These are phyloP conservation scores for Atethmia centrago DNA, from an alignment of 2,888 invertebrate genomes.

Conservation along the genomic window DNA sequence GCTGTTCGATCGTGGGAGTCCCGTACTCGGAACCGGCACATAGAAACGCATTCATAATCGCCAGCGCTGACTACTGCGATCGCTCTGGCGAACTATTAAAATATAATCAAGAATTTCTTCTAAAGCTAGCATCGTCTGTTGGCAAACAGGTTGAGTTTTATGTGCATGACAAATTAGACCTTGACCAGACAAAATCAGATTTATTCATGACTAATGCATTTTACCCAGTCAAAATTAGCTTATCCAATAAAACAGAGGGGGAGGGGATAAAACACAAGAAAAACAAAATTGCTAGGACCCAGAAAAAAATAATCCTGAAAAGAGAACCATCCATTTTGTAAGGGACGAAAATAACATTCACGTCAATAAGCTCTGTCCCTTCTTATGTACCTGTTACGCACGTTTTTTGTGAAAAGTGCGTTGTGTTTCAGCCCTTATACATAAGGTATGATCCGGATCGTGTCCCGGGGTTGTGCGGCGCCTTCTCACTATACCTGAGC, in stretches of 20 bases:
- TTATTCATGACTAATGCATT: slow-evolving; percentile 11
- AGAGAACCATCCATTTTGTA: slow-evolving; percentile 69
- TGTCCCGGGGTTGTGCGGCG: slow-evolving; percentile 83
- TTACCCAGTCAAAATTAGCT: slow-evolving; percentile 40
- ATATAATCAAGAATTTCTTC: slow-evolving; percentile 86
- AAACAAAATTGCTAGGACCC: slow-evolving; percentile 67
- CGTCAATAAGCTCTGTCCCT: slow-evolving; percentile 69
- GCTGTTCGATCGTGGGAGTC: slow-evolving; percentile 78
- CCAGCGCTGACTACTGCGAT: slow-evolving; percentile 85
- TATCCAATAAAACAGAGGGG: slow-evolving; percentile 53
- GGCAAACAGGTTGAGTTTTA: slow-evolving; percentile 73
- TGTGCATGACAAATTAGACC: not conserved
- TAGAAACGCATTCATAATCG: slow-evolving; percentile 80
- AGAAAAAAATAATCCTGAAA: slow-evolving; percentile 69
- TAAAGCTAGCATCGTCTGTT: slow-evolving; percentile 80
- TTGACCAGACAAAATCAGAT: not conserved
- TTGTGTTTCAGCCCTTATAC: slow-evolving; percentile 84
- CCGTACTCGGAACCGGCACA: slow-evolving; percentile 72
- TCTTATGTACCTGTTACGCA: slow-evolving; percentile 59
- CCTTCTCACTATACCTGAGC: slow-evolving; percentile 84
- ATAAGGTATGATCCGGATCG: slow-evolving; percentile 86
- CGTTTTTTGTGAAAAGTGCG: slow-evolving; percentile 58
- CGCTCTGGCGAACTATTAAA: slow-evolving; percentile 82
- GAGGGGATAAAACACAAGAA: slow-evolving; percentile 61
- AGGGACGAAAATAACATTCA: slow-evolving; percentile 71